Base-by-base conservation (phyloP, 2,888 invertebrate species). In the Spatulosminthurus flaviceps region DNA sequence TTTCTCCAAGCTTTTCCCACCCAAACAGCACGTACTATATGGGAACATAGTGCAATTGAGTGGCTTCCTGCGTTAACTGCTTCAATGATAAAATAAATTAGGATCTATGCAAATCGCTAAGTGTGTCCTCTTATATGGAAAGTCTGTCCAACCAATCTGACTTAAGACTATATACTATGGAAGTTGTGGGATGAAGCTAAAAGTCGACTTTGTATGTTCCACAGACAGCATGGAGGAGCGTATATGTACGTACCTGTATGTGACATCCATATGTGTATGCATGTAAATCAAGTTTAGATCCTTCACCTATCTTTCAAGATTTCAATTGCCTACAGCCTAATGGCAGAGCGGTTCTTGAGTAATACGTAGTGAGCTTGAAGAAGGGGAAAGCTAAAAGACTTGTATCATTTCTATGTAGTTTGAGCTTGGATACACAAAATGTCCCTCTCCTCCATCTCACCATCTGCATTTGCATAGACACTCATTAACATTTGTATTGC, bases 11-110 rank as follows among this genome's bases (percentile, higher is more conserved):
- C 34, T 34, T 34, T 34, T 4, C n/a, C n/a, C n/a, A n/a, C n/a
- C n/a, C n/a, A 41, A 41, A 13, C 41, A 41, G 9, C 13, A 41
- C 41, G 41, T 13, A 9, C 7, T 41, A 19, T 51, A 51, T 5
- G 51, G 19, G 16, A 51, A 41, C 70, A 41, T 19, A 70, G 70
- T 64, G 70, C 70, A 34, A 34, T 70, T 16, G 24, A 16, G n/a
- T 5, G n/a, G 34, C 19, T 70, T n/a, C n/a, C n/a, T n/a, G 70
- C 41, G 16, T 29, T 41, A 41, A 22, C 34, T 70, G 74, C 74
- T n/a, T 74, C 61, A 74, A 60, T 74, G 61, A 61, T 61, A 74
- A 74, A 74, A 74, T 74, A 74, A 61, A 74, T 60, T 60, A 74
- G 61, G 61, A 61, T 70, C 70, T 70, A 70, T 70, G 70, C 41